Conservation (phyloP, 2,113 vertebrate genomes). For the Syngnathus floridae region DNA sequence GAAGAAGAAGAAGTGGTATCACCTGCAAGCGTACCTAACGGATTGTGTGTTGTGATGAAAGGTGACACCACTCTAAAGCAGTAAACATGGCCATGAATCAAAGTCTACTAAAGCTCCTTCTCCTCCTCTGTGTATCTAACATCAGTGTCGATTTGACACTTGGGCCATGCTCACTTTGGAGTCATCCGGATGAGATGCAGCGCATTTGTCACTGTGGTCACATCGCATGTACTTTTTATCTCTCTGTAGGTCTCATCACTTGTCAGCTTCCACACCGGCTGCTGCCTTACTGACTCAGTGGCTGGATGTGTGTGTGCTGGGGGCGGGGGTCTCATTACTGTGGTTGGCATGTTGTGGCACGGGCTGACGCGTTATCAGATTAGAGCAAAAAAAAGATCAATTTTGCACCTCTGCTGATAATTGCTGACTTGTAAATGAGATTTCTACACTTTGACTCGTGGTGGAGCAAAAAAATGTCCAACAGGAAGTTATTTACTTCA, state of each 20-base stretch:
- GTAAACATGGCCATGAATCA: constrained; percentile 64
- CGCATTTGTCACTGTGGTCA: constrained; percentile 46
- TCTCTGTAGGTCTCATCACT: constrained; percentile 11
- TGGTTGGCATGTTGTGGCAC: background rate
- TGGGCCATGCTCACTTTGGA: constrained; percentile 33
- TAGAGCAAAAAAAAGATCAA: background rate
- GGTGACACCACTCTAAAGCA: constrained; percentile 59
- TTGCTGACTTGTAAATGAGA: background rate
- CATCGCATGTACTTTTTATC: constrained; percentile 36
- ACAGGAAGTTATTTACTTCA: background rate
- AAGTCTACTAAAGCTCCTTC: constrained; percentile 18
- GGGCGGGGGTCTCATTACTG: constrained; percentile 6
- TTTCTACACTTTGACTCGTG: background rate
- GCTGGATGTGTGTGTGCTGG: too few relatives aligned
- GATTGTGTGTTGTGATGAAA: constrained; percentile 51
- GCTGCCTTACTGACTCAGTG: constrained; percentile 2
- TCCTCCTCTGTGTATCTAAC: constrained; percentile 19
- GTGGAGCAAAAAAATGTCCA: background rate
- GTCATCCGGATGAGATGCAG: constrained; percentile 30
- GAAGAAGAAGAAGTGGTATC: constrained; percentile 17
- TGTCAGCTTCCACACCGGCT: constrained; percentile 7
- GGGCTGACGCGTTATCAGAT: constrained; percentile 5
- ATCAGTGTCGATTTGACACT: constrained; percentile 22
- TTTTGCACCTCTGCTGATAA: background rate
- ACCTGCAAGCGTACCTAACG: constrained; percentile 35